Percentiles rank a stretch among this genome's conserved stretches.
Evolutionary conservation across 23 tunicate genomes (phyloP).

Genomic region (Diplosoma virens): DNA sequence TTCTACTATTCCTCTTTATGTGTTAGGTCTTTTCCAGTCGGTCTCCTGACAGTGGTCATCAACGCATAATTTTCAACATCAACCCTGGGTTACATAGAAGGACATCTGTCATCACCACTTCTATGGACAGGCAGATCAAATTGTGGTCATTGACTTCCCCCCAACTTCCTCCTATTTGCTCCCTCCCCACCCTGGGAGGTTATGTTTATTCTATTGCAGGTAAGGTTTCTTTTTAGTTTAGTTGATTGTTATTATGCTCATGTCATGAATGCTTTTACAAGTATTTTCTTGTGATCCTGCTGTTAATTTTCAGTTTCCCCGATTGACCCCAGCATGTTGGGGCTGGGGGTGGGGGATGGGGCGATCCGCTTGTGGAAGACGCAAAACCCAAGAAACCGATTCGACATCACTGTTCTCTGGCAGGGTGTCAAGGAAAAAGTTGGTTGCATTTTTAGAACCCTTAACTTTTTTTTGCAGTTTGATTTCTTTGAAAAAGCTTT

Average conservation of each 20-base stretch:
- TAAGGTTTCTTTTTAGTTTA: background rate
- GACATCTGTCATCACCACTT: conserved; percentile 63
- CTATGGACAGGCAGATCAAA: conserved; percentile 84
- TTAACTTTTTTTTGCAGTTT: no score
- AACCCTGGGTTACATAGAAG: conserved; percentile 22
- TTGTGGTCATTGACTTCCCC: conserved; percentile 64
- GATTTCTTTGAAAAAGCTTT: no score
- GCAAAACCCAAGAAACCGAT: conserved; percentile 59
- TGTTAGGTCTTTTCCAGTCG: conserved; percentile 51
- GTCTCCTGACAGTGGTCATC: conserved; percentile 65
- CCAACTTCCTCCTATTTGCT: conserved; percentile 52
- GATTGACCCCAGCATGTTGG: conserved; percentile 70
- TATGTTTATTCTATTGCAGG: conserved; percentile 62
- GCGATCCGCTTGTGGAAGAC: conserved; percentile 80
- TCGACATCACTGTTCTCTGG: conserved; percentile 60
- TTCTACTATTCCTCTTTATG: no score
- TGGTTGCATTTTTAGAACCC: no score
- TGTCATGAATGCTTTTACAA: background rate
- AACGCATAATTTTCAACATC: conserved; percentile 78
- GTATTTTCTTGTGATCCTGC: background rate
- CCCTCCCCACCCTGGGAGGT: conserved; percentile 77
- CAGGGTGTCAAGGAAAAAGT: conserved; percentile 92
- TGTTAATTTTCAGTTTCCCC: conserved; percentile 46
- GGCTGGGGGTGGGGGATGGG: conserved; percentile 95
- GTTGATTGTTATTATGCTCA: background rate